These are phyloP conservation scores for Cataglyphis altisquamis DNA, from an alignment of 2,888 invertebrate genomes.

Conservation along the genomic window DNA sequence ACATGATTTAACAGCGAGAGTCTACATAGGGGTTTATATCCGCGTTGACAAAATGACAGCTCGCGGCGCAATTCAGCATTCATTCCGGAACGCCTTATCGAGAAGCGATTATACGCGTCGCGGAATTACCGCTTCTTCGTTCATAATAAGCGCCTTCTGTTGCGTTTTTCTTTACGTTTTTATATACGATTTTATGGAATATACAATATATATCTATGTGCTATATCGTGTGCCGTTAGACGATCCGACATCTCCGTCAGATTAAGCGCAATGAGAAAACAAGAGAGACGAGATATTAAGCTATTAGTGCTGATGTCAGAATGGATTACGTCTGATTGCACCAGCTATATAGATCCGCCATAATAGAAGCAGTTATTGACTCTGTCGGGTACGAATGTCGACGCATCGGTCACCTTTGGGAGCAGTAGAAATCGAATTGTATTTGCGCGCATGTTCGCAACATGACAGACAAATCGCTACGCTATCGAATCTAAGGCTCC, in stretches of 20 bases:
- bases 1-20: conserved; percentile 78
- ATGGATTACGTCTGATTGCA: conserved; percentile 50
- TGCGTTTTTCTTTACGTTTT: not conserved
- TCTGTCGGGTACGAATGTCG: conserved; percentile 46
- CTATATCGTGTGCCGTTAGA: not conserved
- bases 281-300: conserved; percentile 32
- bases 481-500: conserved; percentile 40
- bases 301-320: conserved; percentile 45
- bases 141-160: not conserved
- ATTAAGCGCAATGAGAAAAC: conserved; percentile 16
- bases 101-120: not conserved
- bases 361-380: conserved; percentile 63
- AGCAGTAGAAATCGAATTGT: conserved; percentile 44
- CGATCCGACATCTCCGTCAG: conserved; percentile 1
- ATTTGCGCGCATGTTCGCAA: conserved; percentile 53
- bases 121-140: conserved; percentile 6
- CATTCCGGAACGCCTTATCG: conserved; percentile 62
- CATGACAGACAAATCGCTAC: conserved; percentile 63
- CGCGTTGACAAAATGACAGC: conserved; percentile 83
- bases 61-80: conserved; percentile 63
- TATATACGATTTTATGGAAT: conserved; percentile 25
- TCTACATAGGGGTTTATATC: conserved; percentile 78
- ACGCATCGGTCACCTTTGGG: conserved; percentile 63
- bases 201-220: not conserved
- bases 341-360: conserved; percentile 29